A percentile compares a stretch with the other conserved stretches of the same genome.
Evolutionary conservation across 1,140 invertebrate genomes (phyloP).

Genomic region (Helicoverpa armigera): DNA sequence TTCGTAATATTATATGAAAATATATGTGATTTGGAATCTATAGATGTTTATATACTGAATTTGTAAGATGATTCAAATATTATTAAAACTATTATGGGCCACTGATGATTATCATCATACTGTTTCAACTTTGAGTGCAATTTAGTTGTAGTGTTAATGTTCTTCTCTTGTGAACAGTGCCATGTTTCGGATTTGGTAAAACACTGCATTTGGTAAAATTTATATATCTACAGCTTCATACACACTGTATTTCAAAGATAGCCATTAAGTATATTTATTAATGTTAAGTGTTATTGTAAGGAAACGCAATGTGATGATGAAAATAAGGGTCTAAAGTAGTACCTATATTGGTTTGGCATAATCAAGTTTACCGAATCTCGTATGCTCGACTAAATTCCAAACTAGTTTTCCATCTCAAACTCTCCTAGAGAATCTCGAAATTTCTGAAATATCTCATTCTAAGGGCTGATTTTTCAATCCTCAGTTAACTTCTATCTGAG

Average conservation of each 20-base stretch:
- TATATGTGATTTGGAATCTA: slow-evolving; percentile 40
- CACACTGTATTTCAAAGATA: slow-evolving; percentile 50
- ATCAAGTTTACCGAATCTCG: slow-evolving; percentile 64
- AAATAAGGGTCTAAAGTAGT: slow-evolving; percentile 79
- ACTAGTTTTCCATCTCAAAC: background rate
- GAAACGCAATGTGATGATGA: slow-evolving; percentile 82
- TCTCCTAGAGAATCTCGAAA: slow-evolving; percentile 34
- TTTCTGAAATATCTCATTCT: slow-evolving; percentile 1
- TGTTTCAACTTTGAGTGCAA: slow-evolving; percentile 63
- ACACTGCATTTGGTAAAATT: slow-evolving; percentile 47
- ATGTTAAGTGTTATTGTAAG: slow-evolving; percentile 65
- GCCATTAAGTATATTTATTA: slow-evolving; percentile 57
- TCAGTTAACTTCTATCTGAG: no score
- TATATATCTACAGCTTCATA: slow-evolving; percentile 41
- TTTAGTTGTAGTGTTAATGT: slow-evolving; percentile 64
- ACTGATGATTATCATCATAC: slow-evolving; percentile 35
- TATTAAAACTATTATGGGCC: slow-evolving; percentile 29
- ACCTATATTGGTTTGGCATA: slow-evolving; percentile 75
- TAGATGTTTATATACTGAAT: slow-evolving; percentile 40
- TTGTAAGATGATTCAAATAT: slow-evolving; percentile 36
- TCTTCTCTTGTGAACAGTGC: slow-evolving; percentile 67
- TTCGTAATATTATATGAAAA: slow-evolving; percentile 35
- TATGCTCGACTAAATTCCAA: slow-evolving; percentile 11
- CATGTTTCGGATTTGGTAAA: slow-evolving; percentile 60
- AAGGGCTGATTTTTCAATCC: no score